Conservation (phyloP, 2,797 vertebrate genomes). For the Spondyliosoma cantharus region DNA sequence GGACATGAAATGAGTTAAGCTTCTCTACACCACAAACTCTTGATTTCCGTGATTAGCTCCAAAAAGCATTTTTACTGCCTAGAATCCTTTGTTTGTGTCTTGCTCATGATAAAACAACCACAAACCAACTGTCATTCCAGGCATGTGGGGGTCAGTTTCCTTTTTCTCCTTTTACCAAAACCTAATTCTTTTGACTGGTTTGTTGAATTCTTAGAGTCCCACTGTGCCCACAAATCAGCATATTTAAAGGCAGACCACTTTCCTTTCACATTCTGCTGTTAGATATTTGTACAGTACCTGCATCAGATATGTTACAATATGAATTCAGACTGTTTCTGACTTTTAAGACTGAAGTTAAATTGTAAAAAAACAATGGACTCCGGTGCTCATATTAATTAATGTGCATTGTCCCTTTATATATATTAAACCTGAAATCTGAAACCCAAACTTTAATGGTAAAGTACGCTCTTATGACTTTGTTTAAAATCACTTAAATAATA, state of each 20-base stretch:
- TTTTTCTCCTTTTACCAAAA: conserved; percentile 15
- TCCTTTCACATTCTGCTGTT: not conserved
- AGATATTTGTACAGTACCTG: not conserved
- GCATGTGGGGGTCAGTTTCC: conserved; percentile 6
- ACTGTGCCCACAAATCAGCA: conserved; percentile 6
- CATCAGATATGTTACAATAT: not conserved
- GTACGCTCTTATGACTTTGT: not conserved
- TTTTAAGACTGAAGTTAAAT: not conserved
- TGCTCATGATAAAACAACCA: conserved; percentile 24
- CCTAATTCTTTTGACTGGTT: not conserved
- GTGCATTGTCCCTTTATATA: no score
- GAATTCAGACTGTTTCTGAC: not conserved
- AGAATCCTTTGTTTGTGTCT: conserved; percentile 2
- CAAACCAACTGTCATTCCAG: conserved; percentile 13
- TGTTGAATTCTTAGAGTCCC: conserved; percentile 1
- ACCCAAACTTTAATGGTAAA: not conserved
- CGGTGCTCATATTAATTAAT: no score
- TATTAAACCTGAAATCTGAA: not conserved
- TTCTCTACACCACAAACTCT: not conserved
- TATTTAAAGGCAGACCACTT: not conserved
- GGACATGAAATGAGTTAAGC: not conserved
- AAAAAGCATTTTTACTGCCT: conserved; percentile 7
- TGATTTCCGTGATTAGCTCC: conserved; percentile 13
- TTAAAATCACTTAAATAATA: not conserved
- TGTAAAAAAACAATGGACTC: not conserved